Evolutionary conservation across 37 sponge, comb jelly and placozoan species (phyloP).

Genomic region (Halisarca cf. caerulea): DNA sequence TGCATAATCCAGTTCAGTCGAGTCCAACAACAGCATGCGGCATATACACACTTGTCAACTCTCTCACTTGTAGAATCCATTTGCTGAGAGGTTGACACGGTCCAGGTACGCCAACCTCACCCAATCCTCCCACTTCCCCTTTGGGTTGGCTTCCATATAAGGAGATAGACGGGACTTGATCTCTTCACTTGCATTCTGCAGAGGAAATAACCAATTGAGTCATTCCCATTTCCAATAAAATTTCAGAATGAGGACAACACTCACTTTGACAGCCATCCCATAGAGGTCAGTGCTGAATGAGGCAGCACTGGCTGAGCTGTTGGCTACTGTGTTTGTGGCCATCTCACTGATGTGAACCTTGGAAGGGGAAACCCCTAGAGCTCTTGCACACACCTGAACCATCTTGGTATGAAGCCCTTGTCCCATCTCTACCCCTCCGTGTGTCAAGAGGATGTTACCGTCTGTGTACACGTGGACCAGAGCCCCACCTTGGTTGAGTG

Average conservation of each 20-base stretch:
- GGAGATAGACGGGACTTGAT: slow-evolving; percentile 65
- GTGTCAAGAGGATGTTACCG: slow-evolving; percentile 79
- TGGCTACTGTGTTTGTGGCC: slow-evolving; percentile 71
- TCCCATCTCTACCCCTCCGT: slow-evolving; percentile 93
- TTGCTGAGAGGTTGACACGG: slow-evolving; percentile 73
- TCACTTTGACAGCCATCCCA: slow-evolving; percentile 82
- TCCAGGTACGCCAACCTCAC: slow-evolving; percentile 68
- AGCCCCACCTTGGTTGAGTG: slow-evolving; percentile 74
- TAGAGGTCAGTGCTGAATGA: slow-evolving; percentile 86
- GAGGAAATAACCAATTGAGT: neutral
- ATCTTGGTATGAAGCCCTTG: slow-evolving; percentile 94
- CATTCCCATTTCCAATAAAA: neutral
- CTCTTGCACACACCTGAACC: slow-evolving; percentile 76
- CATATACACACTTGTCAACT: too few relatives aligned
- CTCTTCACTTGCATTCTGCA: slow-evolving; percentile 78
- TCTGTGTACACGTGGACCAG: slow-evolving; percentile 80
- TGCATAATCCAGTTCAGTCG: too few relatives aligned
- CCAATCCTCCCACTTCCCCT: slow-evolving; percentile 80
- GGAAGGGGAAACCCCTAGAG: slow-evolving; percentile 56
- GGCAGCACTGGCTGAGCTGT: slow-evolving; percentile 79
- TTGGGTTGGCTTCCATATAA: slow-evolving; percentile 50
- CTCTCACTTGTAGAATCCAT: slow-evolving; percentile 67
- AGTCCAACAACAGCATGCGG: too few relatives aligned
- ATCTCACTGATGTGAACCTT: slow-evolving; percentile 74
- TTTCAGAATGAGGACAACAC: neutral